These are phyloP conservation scores for Smutsia temminckii DNA, from an alignment of 2,797 vertebrate genomes.

Conservation along the genomic window DNA sequence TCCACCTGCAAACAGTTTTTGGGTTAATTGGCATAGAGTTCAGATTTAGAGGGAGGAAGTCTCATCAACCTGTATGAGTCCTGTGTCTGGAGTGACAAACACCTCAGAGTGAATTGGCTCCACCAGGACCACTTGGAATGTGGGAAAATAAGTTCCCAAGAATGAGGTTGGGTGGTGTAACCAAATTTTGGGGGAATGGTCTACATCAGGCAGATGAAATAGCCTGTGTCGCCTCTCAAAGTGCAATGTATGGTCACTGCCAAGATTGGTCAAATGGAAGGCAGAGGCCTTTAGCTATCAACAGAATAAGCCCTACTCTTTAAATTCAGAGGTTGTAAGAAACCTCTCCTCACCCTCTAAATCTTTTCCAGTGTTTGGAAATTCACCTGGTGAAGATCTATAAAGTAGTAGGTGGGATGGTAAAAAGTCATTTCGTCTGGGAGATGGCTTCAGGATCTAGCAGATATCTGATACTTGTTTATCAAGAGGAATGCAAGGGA, in stretches of 20 bases:
- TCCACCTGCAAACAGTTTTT: background rate
- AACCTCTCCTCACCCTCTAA: background rate
- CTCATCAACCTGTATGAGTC: background rate
- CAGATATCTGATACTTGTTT: background rate
- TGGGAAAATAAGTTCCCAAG: background rate
- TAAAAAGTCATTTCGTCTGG: background rate
- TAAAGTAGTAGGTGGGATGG: background rate
- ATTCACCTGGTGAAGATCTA: background rate
- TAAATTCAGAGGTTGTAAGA: background rate
- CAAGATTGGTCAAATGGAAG: background rate
- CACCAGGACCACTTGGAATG: background rate
- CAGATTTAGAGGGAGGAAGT: background rate
- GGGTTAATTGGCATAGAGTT: background rate
- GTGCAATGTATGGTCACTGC: background rate
- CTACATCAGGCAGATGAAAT: no score
- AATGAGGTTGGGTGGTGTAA: background rate
- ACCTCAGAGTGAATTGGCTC: background rate
- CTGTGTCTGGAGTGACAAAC: background rate
- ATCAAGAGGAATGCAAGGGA: background rate
- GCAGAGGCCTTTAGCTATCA: background rate
- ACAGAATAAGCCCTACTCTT: background rate
- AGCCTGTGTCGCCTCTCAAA: background rate
- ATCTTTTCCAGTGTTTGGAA: background rate
- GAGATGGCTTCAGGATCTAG: background rate
- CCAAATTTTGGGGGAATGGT: background rate